Evolutionary conservation across 2,888 invertebrate genomes (phyloP).

Genomic region (Cantharis rustica): DNA sequence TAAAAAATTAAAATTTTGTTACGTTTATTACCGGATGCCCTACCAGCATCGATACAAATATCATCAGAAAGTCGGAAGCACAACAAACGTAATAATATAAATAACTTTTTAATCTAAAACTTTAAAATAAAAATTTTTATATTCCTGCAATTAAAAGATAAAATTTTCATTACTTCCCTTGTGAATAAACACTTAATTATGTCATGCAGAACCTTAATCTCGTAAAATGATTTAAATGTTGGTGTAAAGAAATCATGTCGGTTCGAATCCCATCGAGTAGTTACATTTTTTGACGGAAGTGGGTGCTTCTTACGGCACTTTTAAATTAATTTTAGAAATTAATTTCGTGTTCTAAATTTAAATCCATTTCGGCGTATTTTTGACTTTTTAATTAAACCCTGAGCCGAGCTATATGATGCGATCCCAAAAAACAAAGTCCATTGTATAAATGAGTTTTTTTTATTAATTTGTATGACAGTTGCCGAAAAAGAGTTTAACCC

Average conservation of each 20-base stretch:
- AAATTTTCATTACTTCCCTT: background rate
- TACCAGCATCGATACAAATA: background rate
- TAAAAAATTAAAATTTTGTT: no score
- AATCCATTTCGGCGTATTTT: background rate
- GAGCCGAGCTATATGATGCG: background rate
- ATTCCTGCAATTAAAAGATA: background rate
- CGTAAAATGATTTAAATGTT: background rate
- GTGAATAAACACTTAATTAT: background rate
- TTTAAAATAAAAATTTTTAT: background rate
- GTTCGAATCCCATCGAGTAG: background rate
- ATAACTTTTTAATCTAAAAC: background rate
- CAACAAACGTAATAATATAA: background rate
- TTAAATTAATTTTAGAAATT: background rate
- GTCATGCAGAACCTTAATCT: background rate
- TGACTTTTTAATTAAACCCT: background rate
- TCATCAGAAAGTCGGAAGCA: background rate
- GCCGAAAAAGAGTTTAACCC: conserved; percentile 27
- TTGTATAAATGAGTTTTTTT: background rate
- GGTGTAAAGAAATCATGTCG: background rate
- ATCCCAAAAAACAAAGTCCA: background rate
- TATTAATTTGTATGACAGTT: conserved; percentile 24
- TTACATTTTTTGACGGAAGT: background rate
- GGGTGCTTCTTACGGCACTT: background rate
- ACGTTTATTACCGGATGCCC: background rate
- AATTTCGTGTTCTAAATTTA: background rate